Percentiles rank a stretch among this genome's conserved stretches.
phyloP scores from a whole-genome alignment of 2,113 vertebrate genomes.

The Brachyhypopomus occidentalis region DNA sequence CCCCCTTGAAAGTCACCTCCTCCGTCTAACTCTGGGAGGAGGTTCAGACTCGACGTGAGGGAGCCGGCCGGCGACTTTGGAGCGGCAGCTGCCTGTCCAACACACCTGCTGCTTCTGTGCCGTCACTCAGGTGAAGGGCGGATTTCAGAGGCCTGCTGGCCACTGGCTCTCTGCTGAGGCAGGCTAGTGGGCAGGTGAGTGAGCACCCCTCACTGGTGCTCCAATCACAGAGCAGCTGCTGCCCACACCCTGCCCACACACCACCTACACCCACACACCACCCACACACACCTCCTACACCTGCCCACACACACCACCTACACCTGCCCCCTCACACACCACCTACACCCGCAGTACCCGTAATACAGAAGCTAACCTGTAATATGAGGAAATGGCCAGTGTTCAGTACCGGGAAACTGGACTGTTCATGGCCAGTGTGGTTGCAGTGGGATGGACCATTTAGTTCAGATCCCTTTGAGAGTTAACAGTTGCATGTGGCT shows the following conservation, averaged over 20 bases:
- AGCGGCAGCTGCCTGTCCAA: constrained; percentile 42
- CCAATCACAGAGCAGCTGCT: constrained; percentile 44
- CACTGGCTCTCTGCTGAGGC: constrained; percentile 48
- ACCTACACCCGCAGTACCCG: not conserved
- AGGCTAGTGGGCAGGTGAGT: constrained; percentile 18
- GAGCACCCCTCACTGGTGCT: constrained; percentile 23
- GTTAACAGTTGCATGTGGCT: not conserved
- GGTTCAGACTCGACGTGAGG: not conserved
- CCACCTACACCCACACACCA: no score
- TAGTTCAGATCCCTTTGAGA: not conserved
- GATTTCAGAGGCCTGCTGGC: constrained; percentile 37
- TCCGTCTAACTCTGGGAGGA: constrained; percentile 1
- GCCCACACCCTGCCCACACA: no score
- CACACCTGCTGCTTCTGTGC: constrained; percentile 44
- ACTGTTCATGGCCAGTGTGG: not conserved
- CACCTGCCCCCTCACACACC: no score
- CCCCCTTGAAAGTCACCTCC: not conserved
- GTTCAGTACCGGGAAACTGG: not conserved
- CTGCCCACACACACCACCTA: no score
- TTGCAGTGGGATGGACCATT: not conserved
- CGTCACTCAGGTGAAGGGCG: constrained; percentile 49
- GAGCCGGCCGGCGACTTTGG: constrained; percentile 6
- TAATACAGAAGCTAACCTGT: no score
- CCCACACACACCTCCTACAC: no score
- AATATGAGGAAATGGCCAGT: no score